phyloP scores from a whole-genome alignment of 2,113 vertebrate species.

The Notarius lentiginosus region DNA sequence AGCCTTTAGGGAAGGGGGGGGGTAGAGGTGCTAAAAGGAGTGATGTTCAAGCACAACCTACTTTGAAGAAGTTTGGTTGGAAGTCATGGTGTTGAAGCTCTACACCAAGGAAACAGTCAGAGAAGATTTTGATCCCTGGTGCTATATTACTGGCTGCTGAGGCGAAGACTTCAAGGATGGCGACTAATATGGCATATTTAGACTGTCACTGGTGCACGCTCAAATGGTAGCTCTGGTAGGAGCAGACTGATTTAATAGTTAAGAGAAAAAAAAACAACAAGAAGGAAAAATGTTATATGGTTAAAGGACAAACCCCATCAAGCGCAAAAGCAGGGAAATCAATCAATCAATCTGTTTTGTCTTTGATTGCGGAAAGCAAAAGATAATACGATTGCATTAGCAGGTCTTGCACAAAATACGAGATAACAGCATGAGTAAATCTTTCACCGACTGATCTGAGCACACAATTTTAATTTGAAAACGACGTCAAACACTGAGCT shows the following conservation, averaged over 20 bases:
- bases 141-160: neutral
- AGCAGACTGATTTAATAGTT: neutral
- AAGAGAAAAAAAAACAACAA: neutral
- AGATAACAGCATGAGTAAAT: neutral
- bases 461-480: neutral
- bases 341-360: neutral
- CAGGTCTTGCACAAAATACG: neutral
- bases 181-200: neutral
- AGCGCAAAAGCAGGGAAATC: neutral
- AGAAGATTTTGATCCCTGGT: conserved; percentile 1
- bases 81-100: neutral
- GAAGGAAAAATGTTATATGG: neutral
- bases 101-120: neutral
- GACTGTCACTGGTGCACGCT: neutral
- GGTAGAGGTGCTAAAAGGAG: neutral
- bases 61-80: neutral
- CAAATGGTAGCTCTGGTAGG: neutral
- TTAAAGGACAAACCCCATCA: neutral
- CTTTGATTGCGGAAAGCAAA: neutral
- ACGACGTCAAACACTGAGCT: neutral
- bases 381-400: neutral
- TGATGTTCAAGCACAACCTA: neutral
- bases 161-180: neutral
- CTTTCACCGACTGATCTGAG: neutral
- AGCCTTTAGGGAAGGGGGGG: neutral